phyloP scores from a whole-genome alignment of 2,113 vertebrate genomes.

The Platysternon megacephalum region DNA sequence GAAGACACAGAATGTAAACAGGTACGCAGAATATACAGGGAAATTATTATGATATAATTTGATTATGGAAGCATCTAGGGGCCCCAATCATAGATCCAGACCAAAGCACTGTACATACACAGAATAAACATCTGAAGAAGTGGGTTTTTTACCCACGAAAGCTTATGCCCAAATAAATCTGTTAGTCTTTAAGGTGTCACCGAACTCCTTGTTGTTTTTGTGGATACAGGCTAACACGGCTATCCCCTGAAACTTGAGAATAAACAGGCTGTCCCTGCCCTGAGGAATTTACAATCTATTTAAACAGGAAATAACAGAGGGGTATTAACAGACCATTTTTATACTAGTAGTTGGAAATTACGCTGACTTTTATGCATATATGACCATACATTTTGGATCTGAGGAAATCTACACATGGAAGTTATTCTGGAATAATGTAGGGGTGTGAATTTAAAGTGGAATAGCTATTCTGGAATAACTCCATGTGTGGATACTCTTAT shows the following conservation, averaged over 20 bases:
- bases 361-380: background rate
- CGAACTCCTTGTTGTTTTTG: too few species aligned
- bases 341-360: background rate
- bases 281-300: background rate
- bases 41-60: background rate
- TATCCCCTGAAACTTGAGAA: background rate
- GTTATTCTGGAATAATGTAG: background rate
- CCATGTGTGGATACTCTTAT: background rate
- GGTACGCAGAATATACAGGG: background rate
- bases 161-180: too few species aligned
- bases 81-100: background rate
- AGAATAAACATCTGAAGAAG: background rate
- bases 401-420: background rate
- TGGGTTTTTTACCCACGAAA: too few species aligned
- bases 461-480: background rate
- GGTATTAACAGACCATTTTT: background rate
- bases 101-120: background rate
- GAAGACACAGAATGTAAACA: background rate
- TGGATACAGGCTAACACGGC: too few species aligned
- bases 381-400: background rate
- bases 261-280: background rate
- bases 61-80: background rate
- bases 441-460: background rate
- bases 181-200: too few species aligned
- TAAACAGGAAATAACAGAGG: background rate